Conservation (phyloP, 2,797 vertebrate genomes). For the Ambastaia sidthimunki region DNA sequence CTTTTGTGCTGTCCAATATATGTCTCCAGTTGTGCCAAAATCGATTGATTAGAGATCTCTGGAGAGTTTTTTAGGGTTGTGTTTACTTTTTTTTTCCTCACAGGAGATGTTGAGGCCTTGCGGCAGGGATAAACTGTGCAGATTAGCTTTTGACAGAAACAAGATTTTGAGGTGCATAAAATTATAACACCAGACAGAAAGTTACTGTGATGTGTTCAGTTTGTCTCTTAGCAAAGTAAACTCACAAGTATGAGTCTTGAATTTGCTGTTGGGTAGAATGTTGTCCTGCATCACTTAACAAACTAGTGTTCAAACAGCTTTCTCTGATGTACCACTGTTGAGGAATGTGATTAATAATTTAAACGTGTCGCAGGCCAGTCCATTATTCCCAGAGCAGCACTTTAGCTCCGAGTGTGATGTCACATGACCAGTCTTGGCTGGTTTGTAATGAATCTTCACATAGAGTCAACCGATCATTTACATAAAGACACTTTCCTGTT, state of each 20-base stretch:
- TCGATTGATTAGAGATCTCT: conserved; percentile 49
- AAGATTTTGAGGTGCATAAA: conserved; percentile 53
- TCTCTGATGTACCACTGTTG: conserved; percentile 43
- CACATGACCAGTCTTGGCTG: conserved; percentile 46
- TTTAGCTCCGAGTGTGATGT: conserved; percentile 59
- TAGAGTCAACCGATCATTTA: no score
- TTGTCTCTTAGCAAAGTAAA: conserved; percentile 12
- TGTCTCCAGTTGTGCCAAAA: conserved; percentile 30
- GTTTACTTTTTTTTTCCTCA: conserved; percentile 51
- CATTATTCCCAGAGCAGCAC: conserved; percentile 44
- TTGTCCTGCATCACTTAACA: conserved; percentile 44
- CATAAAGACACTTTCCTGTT: no score
- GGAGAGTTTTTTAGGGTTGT: conserved; percentile 40
- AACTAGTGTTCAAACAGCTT: conserved; percentile 32
- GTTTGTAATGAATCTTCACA: conserved; percentile 63
- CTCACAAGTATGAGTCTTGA: neutral
- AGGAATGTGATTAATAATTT: conserved; percentile 46
- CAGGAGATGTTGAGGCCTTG: conserved; percentile 41
- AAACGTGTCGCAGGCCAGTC: conserved; percentile 22
- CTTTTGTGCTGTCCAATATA: neutral
- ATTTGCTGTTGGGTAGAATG: conserved; percentile 21
- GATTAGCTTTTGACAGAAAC: conserved; percentile 39
- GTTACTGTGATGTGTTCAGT: conserved; percentile 7
- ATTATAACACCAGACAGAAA: conserved; percentile 32
- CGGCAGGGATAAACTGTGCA: conserved; percentile 51